These are phyloP conservation scores for Hermatobates lingyangjiaoensis DNA, from an alignment of 1,140 invertebrate species.

Conservation along the genomic window DNA sequence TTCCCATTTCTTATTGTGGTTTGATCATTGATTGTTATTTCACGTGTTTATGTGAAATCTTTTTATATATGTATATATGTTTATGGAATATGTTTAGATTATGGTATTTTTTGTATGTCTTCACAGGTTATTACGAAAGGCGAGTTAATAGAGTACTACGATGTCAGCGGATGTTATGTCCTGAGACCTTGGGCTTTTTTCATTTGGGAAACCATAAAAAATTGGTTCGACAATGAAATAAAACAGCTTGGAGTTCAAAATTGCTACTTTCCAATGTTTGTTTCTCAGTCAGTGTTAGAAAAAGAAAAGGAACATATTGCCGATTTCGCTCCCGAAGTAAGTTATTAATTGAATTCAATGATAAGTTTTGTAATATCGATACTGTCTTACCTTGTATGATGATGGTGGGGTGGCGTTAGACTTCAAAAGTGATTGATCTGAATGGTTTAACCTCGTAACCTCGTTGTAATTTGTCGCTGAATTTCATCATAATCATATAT, in stretches of 20 bases:
- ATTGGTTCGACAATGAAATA: conserved; percentile 78
- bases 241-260: conserved; percentile 88
- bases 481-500: too few species aligned
- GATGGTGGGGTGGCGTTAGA: too few species aligned
- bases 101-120: background rate
- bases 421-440: too few species aligned
- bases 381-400: too few species aligned
- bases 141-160: conserved; percentile 98
- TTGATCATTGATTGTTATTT: too few species aligned
- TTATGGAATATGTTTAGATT: background rate
- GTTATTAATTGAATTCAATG: too few species aligned
- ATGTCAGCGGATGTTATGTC: conserved; percentile 97
- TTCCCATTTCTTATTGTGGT: too few species aligned
- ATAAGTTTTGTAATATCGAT: too few species aligned
- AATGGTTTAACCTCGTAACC: too few species aligned
- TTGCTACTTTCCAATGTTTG: conserved; percentile 97
- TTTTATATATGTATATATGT: too few species aligned
- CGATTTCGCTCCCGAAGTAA: conserved; percentile 93
- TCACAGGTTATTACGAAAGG: conserved; percentile 77
- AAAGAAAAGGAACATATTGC: conserved; percentile 92
- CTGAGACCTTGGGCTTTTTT: conserved; percentile 87
- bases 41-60: too few species aligned
- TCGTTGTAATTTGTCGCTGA: too few species aligned
- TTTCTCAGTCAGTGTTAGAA: conserved; percentile 73
- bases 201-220: conserved; percentile 89